Evolutionary conservation across 2,797 vertebrate species (phyloP), one percentile per base, ranked within the genome.

Genomic region (Agapornis canus): DNA sequence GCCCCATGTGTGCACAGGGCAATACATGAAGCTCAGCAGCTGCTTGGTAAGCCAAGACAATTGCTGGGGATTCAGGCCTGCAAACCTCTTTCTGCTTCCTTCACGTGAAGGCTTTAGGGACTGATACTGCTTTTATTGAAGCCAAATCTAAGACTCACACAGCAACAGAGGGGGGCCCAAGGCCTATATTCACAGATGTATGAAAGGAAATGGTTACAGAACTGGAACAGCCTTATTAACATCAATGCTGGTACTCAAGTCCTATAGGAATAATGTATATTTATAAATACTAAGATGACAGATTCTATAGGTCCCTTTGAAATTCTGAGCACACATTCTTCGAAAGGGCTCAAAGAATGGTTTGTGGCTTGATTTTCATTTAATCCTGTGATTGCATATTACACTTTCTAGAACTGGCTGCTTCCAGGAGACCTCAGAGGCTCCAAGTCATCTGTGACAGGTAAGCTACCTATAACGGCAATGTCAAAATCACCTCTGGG

Each of bases 401-500:
- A 82, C 43, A 77, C 72, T 96, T 97, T 96, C 68, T 96, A 99
- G 98, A 98, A 73, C 97, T 96, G 96, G 98, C 98, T 92, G 93
- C 89, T 73, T 96, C 96, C 71, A 98, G 96, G 37, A 97, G 98
- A 90, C 97, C 98, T 83, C 98, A 97, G 92, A 98, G 97, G 73
- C 97, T 99, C 84, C 89, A 60, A 96, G 97, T 96, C 31, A 90
- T 98, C 86, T 98, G 98, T 98, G 98, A 98, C 97, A 98, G 98
- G 98, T 99, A 97, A 98, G 97, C 65, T 90, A 82, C 63, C 59
- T 94, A 31, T 63, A 92, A 92, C 0, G 3, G 82, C 70, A 66
- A 77, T 57, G 90, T 95, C 78, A 95, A 76, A 91, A 73, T 87
- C 0, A 51, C 96, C 95, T 90, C 88, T 89, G 94, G 94, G 84